Evolutionary conservation across 2,113 vertebrate species (phyloP).

Genomic region (Aegithalos caudatus): DNA sequence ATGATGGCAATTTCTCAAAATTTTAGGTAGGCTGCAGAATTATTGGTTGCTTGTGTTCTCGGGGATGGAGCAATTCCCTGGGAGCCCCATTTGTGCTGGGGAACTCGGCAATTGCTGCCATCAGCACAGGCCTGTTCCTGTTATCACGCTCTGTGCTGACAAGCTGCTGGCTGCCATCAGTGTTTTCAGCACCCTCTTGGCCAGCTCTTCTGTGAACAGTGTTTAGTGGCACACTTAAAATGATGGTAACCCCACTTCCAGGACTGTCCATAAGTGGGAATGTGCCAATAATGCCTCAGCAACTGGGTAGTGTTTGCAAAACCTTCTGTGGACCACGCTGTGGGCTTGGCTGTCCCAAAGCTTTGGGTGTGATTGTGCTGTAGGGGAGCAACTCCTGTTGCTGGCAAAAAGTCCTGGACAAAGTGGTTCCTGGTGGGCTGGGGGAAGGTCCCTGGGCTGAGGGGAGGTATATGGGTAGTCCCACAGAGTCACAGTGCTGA

Average conservation of each 20-base stretch:
- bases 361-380: not conserved
- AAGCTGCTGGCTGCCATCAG: slow-evolving; percentile 21
- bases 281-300: not conserved
- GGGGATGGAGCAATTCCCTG: not conserved
- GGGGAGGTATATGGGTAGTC: accelerated
- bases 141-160: slow-evolving; percentile 10
- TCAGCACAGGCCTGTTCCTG: not conserved
- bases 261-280: not conserved
- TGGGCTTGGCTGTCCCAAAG: not conserved
- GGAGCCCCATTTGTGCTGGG: not conserved
- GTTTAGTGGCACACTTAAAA: not conserved
- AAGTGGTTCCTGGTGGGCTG: not conserved
- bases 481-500: not conserved
- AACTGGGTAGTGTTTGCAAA: not conserved
- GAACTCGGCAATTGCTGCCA: not conserved
- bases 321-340: accelerated
- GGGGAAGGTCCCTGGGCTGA: not conserved
- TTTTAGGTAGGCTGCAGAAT: not conserved
- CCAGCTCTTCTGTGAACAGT: not conserved
- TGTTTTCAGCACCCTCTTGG: slow-evolving; percentile 46
- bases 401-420: not conserved
- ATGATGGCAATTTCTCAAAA: not conserved
- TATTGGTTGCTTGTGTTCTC: not conserved
- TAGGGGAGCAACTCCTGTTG: not conserved
- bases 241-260: not conserved